Conservation (phyloP, 2,113 vertebrate species). For the Oceanites oceanicus region DNA sequence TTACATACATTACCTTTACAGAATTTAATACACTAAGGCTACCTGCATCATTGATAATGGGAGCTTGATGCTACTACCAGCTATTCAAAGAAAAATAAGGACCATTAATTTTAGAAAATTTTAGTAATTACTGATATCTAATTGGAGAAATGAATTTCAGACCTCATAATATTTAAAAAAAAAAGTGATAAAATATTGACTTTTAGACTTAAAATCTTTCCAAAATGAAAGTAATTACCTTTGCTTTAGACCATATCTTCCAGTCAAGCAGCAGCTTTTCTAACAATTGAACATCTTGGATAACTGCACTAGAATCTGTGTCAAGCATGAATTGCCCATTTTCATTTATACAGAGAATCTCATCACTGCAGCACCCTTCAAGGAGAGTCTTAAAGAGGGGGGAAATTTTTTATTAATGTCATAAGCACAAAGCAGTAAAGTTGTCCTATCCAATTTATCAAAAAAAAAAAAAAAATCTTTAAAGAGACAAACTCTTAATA, state of each 20-base stretch:
- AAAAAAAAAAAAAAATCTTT: neutral
- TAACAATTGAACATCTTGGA: slow-evolving; percentile 88
- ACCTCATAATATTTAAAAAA: neutral
- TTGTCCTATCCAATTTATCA: neutral
- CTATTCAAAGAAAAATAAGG: neutral
- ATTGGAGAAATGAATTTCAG: neutral
- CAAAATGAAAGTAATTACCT: slow-evolving; percentile 67
- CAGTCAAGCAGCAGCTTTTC: slow-evolving; percentile 93
- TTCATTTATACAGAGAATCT: slow-evolving; percentile 81
- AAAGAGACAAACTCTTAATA: neutral
- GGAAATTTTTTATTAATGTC: neutral
- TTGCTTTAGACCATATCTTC: slow-evolving; percentile 96
- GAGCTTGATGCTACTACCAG: neutral
- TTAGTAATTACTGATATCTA: neutral
- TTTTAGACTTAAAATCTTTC: neutral
- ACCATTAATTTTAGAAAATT: neutral
- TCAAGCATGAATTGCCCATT: slow-evolving; percentile 85
- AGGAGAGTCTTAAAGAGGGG: slow-evolving; percentile 82
- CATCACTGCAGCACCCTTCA: slow-evolving; percentile 88
- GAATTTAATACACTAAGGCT: neutral
- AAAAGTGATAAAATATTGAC: no score
- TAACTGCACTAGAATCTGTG: slow-evolving; percentile 83
- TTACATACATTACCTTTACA: neutral
- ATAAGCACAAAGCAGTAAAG: neutral
- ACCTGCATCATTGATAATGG: neutral